Evolutionary conservation across 2,888 invertebrate genomes (phyloP).

Genomic region (Dicranocentrus wangi): DNA sequence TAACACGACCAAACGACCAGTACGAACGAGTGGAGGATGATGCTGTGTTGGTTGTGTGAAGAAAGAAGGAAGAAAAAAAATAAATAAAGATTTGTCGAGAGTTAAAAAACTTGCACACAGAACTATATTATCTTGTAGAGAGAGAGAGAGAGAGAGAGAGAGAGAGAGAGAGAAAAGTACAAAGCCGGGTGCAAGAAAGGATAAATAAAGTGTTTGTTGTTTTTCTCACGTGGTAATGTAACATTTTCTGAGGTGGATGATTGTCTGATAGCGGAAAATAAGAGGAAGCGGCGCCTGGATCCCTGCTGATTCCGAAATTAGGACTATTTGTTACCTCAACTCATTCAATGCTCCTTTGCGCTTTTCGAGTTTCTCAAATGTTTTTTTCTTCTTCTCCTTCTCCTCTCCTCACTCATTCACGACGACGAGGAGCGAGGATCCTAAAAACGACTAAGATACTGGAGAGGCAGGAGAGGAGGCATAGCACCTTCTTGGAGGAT

Average conservation of each 20-base stretch:
- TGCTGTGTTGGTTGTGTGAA: too few relatives aligned
- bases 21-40: too few relatives aligned
- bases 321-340: slow-evolving; percentile 73
- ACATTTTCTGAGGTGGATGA: slow-evolving; percentile 67
- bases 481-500: too few relatives aligned
- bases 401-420: slow-evolving; percentile 34
- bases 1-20: neutral
- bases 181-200: slow-evolving; percentile 25
- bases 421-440: too few relatives aligned
- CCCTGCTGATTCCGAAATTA: slow-evolving; percentile 73
- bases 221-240: slow-evolving; percentile 73
- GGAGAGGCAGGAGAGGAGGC: too few relatives aligned
- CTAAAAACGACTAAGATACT: too few relatives aligned
- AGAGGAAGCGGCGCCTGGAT: slow-evolving; percentile 73
- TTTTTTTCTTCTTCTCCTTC: slow-evolving; percentile 27
- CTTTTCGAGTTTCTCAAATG: slow-evolving; percentile 56
- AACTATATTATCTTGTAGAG: too few relatives aligned
- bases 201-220: slow-evolving; percentile 67
- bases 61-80: neutral
- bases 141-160: neutral
- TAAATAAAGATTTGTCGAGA: neutral
- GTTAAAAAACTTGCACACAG: too few relatives aligned
- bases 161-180: slow-evolving; percentile 12
- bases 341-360: slow-evolving; percentile 67
- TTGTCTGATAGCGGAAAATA: slow-evolving; percentile 72